Percentiles rank a stretch among this genome's conserved stretches.
Evolutionary conservation across 1,140 invertebrate species (phyloP).

Genomic region (Alviniconcha marisindica): DNA sequence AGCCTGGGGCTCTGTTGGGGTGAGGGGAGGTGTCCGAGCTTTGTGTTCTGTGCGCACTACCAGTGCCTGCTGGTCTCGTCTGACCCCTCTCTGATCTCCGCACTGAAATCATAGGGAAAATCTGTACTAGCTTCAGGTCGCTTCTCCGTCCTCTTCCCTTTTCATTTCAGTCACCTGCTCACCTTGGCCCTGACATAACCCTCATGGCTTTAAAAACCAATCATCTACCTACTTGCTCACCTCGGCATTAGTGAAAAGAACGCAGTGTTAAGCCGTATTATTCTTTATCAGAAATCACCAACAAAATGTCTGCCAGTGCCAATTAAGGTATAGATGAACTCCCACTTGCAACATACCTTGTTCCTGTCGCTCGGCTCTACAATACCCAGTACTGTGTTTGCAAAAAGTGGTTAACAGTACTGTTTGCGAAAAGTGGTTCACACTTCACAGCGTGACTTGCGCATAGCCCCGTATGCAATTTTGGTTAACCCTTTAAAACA

Average conservation of each 20-base stretch:
- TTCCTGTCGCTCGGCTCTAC: no score
- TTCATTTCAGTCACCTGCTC: neutral
- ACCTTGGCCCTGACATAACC: neutral
- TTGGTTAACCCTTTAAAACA: no score
- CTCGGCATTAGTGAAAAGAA: neutral
- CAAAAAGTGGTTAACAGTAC: no score
- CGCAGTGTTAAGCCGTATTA: no score
- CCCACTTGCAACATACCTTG: no score
- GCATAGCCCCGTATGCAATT: no score
- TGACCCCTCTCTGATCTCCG: neutral
- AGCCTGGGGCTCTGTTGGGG: neutral
- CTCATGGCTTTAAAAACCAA: neutral
- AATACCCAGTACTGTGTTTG: no score
- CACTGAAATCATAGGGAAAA: slow-evolving; percentile 18
- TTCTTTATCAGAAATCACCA: no score
- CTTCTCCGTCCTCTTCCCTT: neutral
- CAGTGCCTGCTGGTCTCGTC: neutral
- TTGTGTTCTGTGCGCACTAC: neutral
- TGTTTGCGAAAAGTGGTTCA: no score
- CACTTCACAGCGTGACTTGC: no score
- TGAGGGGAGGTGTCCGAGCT: neutral
- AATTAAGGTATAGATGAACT: no score
- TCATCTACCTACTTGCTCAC: neutral
- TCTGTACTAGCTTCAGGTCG: neutral
- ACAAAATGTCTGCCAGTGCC: no score